Conservation (phyloP, 1,140 invertebrate species). For the Leptoteleia sp. region DNA sequence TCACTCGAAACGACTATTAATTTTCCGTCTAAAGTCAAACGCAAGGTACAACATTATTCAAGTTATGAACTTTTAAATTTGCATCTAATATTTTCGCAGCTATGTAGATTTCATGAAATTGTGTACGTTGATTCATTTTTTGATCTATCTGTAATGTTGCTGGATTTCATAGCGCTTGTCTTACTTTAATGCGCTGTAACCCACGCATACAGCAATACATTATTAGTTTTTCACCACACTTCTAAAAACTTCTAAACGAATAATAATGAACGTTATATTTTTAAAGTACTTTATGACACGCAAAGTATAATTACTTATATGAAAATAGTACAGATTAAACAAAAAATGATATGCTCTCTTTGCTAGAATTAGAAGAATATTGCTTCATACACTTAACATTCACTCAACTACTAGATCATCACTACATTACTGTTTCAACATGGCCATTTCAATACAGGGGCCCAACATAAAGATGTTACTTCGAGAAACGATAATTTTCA, state of each 20-base stretch:
- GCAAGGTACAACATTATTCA: constrained; percentile 28
- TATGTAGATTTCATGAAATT: constrained; percentile 26
- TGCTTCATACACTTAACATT: too few relatives aligned
- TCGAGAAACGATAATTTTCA: too few relatives aligned
- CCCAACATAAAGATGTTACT: too few relatives aligned
- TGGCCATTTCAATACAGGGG: too few relatives aligned
- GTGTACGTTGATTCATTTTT: constrained; percentile 31
- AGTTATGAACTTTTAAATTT: constrained; percentile 29
- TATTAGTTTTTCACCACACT: constrained; percentile 25
- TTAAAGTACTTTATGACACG: constrained; percentile 11
- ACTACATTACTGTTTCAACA: too few relatives aligned
- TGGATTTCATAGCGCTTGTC: constrained; percentile 28
- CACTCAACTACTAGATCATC: too few relatives aligned
- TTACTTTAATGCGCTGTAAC: constrained; percentile 37
- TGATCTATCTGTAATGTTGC: constrained; percentile 21
- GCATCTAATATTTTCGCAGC: constrained; percentile 2
- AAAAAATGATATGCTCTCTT: background rate
- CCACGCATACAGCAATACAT: constrained; percentile 34
- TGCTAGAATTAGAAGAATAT: too few relatives aligned
- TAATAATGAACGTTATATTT: constrained; percentile 43
- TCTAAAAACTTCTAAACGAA: constrained; percentile 36
- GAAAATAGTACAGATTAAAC: constrained; percentile 4
- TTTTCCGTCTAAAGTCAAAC: constrained; percentile 5
- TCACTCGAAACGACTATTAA: constrained; percentile 23
- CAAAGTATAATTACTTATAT: constrained; percentile 19